Evolutionary conservation across 2,888 invertebrate genomes (phyloP).

Genomic region (Electrophaes corylata): DNA sequence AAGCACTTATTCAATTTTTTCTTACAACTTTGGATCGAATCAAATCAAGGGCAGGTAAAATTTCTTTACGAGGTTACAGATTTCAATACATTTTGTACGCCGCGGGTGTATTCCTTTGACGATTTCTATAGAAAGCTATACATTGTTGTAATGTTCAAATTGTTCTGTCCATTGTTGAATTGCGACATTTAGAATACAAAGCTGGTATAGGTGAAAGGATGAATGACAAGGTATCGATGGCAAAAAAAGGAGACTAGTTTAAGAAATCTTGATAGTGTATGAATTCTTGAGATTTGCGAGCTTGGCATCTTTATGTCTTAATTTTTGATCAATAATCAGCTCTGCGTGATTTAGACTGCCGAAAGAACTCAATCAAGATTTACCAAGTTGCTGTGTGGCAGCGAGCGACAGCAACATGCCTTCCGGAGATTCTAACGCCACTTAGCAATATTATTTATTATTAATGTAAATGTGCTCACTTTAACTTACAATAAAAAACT

Average conservation of each 20-base stretch:
- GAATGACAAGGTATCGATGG: constrained; percentile 23
- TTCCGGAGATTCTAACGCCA: too few relatives aligned
- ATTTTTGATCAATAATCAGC: too few relatives aligned
- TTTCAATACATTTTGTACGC: constrained; percentile 2
- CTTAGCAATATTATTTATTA: too few relatives aligned
- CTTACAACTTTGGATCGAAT: constrained; percentile 23
- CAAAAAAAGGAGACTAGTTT: constrained; percentile 5
- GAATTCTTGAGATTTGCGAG: not conserved
- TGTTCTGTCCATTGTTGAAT: constrained; percentile 23
- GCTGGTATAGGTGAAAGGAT: constrained; percentile 16
- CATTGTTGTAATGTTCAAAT: constrained; percentile 16
- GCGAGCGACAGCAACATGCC: too few relatives aligned
- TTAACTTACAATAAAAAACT: too few relatives aligned
- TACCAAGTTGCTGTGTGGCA: too few relatives aligned
- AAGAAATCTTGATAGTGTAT: not conserved
- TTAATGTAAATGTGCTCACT: too few relatives aligned
- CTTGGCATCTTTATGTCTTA: not conserved
- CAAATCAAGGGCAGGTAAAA: constrained; percentile 41
- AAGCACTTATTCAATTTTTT: constrained; percentile 27
- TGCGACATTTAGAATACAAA: constrained; percentile 24
- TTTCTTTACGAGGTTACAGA: constrained; percentile 21
- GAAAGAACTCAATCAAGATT: too few relatives aligned
- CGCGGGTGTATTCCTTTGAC: constrained; percentile 7
- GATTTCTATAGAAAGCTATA: constrained; percentile 11
- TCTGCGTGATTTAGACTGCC: too few relatives aligned